Base-by-base conservation (phyloP, 1,140 invertebrate species). In the Drosophila baimaii region DNA sequence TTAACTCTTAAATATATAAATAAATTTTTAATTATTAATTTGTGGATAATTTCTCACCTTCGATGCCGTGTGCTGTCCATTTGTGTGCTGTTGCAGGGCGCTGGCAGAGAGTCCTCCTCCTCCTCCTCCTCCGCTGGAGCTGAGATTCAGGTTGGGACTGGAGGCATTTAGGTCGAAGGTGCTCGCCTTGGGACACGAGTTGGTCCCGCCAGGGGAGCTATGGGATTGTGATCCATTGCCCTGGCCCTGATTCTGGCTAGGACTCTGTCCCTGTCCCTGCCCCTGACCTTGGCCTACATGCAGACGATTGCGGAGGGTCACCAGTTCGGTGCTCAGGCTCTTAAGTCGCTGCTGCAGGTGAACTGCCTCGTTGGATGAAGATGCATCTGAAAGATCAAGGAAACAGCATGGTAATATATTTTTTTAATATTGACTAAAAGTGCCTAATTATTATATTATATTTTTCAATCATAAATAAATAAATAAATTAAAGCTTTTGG, bases 341-440 rank as follows among this genome's bases (percentile, higher is more conserved):
- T 96, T 96, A 73, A 98, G 93, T 59, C 97, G 94, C 90, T 98
- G 96, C 93, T 98, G 97, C 77, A 98, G 93, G 91, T 98, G 97
- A 77, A 97, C 97, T 43, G 97, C 97, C 94, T 98, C 97, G 93
- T 97, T 97, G 79, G 97, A 97, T 41, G 96, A 97, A 70, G 96
- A 97, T 71, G 96, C 96, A 96, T 98, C 97, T 98, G 94, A 12
- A 81, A 68, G 13, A 52, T 21, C 7, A 5, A 15, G 13, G 0
- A 23, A 46, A 27, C n/a, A n/a, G n/a, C n/a, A n/a, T n/a, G n/a
- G n/a, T n/a, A n/a, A n/a, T n/a, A n/a, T n/a, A n/a, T n/a, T n/a
- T n/a, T n/a, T n/a, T n/a, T n/a, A n/a, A n/a, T n/a, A n/a, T n/a
- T n/a, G n/a, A n/a, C n/a, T n/a, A n/a, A n/a, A n/a, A n/a, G n/a